Conservation (phyloP, 1,140 invertebrate species). For the Trinorchestia longiramus region DNA sequence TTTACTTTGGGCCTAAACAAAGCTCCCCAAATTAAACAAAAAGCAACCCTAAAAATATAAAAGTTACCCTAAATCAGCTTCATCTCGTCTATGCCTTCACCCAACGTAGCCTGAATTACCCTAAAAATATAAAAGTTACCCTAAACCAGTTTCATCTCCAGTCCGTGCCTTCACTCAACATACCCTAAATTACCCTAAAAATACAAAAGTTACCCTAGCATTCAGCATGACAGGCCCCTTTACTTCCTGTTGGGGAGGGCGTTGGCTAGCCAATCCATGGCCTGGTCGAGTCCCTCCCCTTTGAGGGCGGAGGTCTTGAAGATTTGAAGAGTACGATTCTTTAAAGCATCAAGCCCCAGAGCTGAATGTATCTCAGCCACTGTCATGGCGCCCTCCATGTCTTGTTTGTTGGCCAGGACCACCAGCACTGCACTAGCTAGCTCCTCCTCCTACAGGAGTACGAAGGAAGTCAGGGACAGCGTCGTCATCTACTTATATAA, state of each 20-base stretch:
- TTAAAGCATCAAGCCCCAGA: constrained; percentile 91
- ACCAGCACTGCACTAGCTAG: constrained; percentile 94
- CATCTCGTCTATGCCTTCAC: background rate
- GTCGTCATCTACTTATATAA: no score
- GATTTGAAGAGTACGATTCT: constrained; percentile 99
- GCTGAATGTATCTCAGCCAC: constrained; percentile 97
- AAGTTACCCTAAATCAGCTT: background rate
- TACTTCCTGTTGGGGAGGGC: constrained; percentile 88
- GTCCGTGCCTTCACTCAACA: background rate
- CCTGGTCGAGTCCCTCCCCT: constrained; percentile 97
- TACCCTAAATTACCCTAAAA: background rate
- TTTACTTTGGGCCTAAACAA: background rate
- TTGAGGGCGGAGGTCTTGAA: constrained; percentile 99
- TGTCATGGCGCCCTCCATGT: constrained; percentile 96
- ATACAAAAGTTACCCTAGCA: background rate
- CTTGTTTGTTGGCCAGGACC: constrained; percentile 99
- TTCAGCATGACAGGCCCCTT: background rate
- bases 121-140: background rate
- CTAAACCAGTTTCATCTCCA: no score
- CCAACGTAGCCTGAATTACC: background rate
- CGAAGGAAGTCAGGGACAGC: background rate
- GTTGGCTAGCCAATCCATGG: constrained; percentile 98
- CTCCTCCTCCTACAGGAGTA: constrained; percentile 87
- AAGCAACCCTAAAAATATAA: background rate
- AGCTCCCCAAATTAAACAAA: background rate